Conservation (phyloP, 2,797 vertebrate genomes). For the Sciurus vulgaris region DNA sequence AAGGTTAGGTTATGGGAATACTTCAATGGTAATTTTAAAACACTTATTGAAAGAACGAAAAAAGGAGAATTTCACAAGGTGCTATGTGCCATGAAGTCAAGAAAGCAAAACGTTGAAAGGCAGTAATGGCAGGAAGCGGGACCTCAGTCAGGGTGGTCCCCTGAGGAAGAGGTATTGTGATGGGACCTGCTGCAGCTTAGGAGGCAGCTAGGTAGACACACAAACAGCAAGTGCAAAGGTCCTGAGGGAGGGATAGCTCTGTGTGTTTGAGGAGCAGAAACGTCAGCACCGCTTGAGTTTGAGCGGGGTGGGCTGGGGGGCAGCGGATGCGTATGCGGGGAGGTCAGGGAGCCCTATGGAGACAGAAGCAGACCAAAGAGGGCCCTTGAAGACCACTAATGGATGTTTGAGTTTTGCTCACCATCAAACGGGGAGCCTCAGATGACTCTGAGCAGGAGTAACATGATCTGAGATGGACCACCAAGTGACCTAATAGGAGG, state of each 20-base stretch:
- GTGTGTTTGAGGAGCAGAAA: not conserved
- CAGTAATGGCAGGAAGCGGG: not conserved
- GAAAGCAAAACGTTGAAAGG: not conserved
- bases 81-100: not conserved
- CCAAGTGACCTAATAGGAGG: not conserved
- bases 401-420: not conserved
- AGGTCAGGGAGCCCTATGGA: not conserved
- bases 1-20: not conserved
- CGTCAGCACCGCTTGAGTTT: not conserved
- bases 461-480: not conserved
- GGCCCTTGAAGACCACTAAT: not conserved
- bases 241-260: not conserved
- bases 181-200: not conserved
- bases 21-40: not conserved
- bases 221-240: not conserved
- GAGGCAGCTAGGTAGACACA: not conserved
- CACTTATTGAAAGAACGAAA: not conserved
- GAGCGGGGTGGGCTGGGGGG: not conserved
- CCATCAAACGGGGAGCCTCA: not conserved
- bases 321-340: not conserved
- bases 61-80: not conserved
- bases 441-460: not conserved
- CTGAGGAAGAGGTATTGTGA: not conserved
- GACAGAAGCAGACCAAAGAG: not conserved
- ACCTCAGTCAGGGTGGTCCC: too few species aligned